These are phyloP conservation scores for Pteropus alecto DNA, from an alignment of 2,113 vertebrate genomes.

Conservation along the genomic window DNA sequence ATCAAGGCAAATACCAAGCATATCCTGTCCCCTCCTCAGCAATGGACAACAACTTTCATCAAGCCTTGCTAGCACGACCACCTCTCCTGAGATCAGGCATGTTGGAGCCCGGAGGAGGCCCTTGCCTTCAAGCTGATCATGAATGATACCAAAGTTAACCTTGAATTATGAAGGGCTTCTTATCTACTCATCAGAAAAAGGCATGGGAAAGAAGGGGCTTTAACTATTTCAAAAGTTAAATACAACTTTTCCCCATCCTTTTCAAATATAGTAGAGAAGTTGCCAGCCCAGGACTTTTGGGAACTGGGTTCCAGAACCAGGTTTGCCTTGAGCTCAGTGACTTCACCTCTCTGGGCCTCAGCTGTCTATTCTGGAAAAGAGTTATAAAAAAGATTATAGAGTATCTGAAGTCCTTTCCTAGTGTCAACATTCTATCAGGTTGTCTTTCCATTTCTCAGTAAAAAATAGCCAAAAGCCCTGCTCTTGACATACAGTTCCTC, in stretches of 20 bases:
- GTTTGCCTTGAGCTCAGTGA: not conserved
- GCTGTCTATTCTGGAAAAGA: not conserved
- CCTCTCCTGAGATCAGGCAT: not conserved
- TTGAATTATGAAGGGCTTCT: not conserved
- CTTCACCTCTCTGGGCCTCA: not conserved
- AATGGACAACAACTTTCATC: not conserved
- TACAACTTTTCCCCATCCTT: not conserved
- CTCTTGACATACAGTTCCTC: not conserved
- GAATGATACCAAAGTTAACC: not conserved
- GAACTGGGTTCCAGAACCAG: not conserved
- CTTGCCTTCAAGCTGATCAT: not conserved
- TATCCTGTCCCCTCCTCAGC: not conserved
- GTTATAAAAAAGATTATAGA: not conserved
- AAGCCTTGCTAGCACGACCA: not conserved
- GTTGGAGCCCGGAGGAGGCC: not conserved
- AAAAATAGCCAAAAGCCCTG: not conserved
- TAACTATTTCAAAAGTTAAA: not conserved
- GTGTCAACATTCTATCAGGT: rapidly evolving
- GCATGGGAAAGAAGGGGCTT: not conserved
- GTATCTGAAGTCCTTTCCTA: not conserved
- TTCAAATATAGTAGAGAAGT: not conserved
- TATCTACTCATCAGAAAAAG: not conserved
- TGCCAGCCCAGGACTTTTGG: not conserved
- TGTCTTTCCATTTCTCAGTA: not conserved
- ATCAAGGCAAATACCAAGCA: too few species aligned